phyloP scores from a whole-genome alignment of 2,888 invertebrate genomes.

The Aphodius granarius region DNA sequence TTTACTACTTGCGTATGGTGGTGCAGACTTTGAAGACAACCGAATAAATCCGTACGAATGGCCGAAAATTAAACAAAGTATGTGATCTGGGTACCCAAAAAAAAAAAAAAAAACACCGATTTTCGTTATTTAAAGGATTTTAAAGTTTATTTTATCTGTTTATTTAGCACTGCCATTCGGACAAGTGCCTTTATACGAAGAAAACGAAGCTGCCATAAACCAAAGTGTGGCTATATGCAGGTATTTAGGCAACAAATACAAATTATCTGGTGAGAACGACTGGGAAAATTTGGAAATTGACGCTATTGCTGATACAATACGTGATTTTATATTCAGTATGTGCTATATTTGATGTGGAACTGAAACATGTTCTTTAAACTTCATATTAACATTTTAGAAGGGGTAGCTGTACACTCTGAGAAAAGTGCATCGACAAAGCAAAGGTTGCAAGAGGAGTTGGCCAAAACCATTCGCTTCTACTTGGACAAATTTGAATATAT shows the following conservation, averaged over 20 bases:
- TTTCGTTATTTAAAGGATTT: too few species aligned
- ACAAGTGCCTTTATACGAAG: slow-evolving; percentile 62
- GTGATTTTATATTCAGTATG: slow-evolving; percentile 52
- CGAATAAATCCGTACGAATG: slow-evolving; percentile 16
- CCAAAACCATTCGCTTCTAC: not conserved
- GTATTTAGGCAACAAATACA: slow-evolving; percentile 62
- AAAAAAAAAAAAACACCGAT: too few species aligned
- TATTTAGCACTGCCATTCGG: slow-evolving; percentile 62
- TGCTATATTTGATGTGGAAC: too few species aligned
- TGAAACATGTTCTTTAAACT: too few species aligned
- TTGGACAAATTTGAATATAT: not conserved
- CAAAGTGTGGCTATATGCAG: slow-evolving; percentile 63
- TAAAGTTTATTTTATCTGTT: not conserved
- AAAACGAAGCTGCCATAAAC: slow-evolving; percentile 61
- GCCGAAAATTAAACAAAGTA: slow-evolving; percentile 18
- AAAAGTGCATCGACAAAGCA: not conserved
- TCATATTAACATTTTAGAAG: not conserved
- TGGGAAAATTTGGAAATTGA: slow-evolving; percentile 64
- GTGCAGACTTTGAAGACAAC: slow-evolving; percentile 19
- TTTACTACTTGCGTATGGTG: slow-evolving; percentile 20
- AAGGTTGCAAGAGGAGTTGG: not conserved
- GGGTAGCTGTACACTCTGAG: not conserved
- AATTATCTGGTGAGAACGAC: slow-evolving; percentile 57
- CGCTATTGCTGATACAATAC: slow-evolving; percentile 59
- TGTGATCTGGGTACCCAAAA: too few species aligned